Conservation (phyloP, 2,113 vertebrate species). For the Platysteira castanea region DNA sequence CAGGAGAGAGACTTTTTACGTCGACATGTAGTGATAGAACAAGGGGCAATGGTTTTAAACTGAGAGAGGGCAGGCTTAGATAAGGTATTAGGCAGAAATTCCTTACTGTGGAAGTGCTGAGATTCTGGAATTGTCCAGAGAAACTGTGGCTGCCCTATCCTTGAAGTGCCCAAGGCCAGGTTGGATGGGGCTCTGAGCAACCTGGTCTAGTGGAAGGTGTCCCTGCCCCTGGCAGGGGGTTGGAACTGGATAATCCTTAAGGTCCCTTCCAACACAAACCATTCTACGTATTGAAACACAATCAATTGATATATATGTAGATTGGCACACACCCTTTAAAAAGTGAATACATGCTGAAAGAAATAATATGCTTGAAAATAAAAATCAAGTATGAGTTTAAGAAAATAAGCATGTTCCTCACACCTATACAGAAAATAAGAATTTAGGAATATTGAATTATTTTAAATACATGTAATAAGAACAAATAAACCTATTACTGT, state of each 20-base stretch:
- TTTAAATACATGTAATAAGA: not conserved
- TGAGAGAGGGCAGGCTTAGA: not conserved
- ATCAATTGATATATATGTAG: not conserved
- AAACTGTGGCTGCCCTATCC: not conserved
- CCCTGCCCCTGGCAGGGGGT: not conserved
- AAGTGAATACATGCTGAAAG: not conserved
- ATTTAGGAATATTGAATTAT: not conserved
- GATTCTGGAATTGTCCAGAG: not conserved
- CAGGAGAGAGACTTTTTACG: not conserved
- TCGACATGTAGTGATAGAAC: not conserved
- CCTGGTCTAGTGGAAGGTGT: not conserved
- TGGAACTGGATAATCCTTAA: not conserved
- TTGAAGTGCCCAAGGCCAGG: not conserved
- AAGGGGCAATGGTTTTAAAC: not conserved
- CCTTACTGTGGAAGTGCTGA: not conserved
- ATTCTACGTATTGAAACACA: not conserved
- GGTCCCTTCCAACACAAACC: not conserved
- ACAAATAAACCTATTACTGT: not conserved
- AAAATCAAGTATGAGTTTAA: not conserved
- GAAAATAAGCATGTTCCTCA: not conserved
- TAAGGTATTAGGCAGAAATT: not conserved
- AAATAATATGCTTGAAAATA: not conserved
- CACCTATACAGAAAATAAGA: not conserved
- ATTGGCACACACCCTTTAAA: not conserved
- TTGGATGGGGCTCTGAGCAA: not conserved